A percentile compares a stretch with the other conserved stretches of the same genome.
These are phyloP conservation scores for Paramormyrops hopkinsi DNA, from an alignment of 2,797 vertebrate genomes.

Conservation along the genomic window DNA sequence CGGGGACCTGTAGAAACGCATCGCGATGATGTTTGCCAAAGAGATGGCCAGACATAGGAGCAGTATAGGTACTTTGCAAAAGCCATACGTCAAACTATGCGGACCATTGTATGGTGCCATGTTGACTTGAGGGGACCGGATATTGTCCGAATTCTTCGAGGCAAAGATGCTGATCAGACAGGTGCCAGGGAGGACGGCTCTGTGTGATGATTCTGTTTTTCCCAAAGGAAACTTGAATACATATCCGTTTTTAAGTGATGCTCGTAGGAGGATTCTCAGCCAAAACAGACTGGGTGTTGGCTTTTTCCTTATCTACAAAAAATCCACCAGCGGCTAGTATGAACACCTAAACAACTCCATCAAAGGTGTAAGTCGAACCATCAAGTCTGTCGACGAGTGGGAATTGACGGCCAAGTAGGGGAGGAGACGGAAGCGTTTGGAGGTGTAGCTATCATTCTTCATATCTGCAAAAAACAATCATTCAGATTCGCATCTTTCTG, in stretches of 20 bases:
- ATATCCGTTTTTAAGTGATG: not conserved
- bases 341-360: not conserved
- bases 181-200: not conserved
- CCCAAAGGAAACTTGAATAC: not conserved
- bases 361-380: not conserved
- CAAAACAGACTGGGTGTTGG: not conserved
- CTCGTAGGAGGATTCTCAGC: not conserved
- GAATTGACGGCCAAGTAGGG: not conserved
- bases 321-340: not conserved
- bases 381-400: not conserved
- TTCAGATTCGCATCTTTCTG: not conserved
- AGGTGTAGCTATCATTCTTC: not conserved
- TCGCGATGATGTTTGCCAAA: conserved; percentile 30
- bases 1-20: conserved; percentile 44
- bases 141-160: not conserved
- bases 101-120: conserved; percentile 23
- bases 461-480: not conserved
- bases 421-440: not conserved
- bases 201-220: not conserved
- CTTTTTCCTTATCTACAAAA: not conserved
- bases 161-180: not conserved
- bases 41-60: not conserved
- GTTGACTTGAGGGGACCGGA: not conserved
- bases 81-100: not conserved
- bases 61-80: no score